These are phyloP conservation scores for Hemiscyllium ocellatum DNA, from an alignment of 2,113 vertebrate genomes.

Conservation along the genomic window DNA sequence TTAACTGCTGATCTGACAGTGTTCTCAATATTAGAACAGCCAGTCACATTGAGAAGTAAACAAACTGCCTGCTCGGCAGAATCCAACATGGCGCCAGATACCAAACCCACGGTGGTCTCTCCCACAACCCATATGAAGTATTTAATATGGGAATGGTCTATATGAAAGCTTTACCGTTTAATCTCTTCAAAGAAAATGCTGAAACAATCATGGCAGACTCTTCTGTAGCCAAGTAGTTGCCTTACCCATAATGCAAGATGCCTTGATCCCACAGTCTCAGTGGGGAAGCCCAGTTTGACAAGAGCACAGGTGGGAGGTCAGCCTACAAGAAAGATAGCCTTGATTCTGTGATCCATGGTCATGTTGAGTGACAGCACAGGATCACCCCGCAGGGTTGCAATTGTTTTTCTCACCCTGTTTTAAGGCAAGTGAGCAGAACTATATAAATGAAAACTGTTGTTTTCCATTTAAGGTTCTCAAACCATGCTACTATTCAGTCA, in stretches of 20 bases:
- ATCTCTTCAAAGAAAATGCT: not conserved
- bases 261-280: not conserved
- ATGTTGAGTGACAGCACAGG: not conserved
- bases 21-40: not conserved
- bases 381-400: not conserved
- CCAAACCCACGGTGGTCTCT: not conserved
- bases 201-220: not conserved
- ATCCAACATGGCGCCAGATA: not conserved
- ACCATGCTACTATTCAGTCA: not conserved
- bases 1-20: slow-evolving; percentile 23
- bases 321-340: not conserved
- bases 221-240: not conserved
- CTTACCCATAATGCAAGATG: not conserved
- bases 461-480: not conserved
- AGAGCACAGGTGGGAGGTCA: not conserved
- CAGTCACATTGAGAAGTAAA: not conserved
- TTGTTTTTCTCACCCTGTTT: not conserved
- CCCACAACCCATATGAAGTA: slow-evolving; percentile 4
- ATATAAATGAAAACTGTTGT: not conserved
- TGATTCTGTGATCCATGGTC: not conserved
- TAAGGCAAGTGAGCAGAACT: not conserved
- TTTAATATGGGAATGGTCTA: not conserved
- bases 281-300: not conserved
- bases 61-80: not conserved
- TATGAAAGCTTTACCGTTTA: not conserved